phyloP scores from a whole-genome alignment of 2,888 invertebrate genomes.

The Sepioteuthis lessoniana region DNA sequence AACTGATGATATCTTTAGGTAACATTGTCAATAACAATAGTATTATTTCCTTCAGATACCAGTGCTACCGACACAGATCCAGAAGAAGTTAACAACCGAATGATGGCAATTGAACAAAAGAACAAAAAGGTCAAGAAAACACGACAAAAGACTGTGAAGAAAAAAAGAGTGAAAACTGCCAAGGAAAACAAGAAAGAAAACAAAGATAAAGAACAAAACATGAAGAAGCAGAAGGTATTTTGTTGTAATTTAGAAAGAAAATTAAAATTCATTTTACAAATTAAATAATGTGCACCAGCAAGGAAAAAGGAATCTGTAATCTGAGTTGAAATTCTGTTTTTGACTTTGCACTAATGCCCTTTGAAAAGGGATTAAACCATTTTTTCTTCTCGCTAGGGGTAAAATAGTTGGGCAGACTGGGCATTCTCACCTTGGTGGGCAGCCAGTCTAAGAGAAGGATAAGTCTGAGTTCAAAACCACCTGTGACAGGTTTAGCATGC shows the following conservation, averaged over 20 bases:
- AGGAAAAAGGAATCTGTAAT: too few species aligned
- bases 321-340: too few species aligned
- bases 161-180: slow-evolving; percentile 60
- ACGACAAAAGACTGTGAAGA: slow-evolving; percentile 51
- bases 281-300: too few species aligned
- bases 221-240: slow-evolving; percentile 72
- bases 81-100: slow-evolving; percentile 70
- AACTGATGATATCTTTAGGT: neutral
- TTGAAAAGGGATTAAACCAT: too few species aligned
- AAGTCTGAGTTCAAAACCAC: too few species aligned
- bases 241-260: neutral
- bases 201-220: slow-evolving; percentile 57
- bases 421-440: too few species aligned
- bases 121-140: slow-evolving; percentile 49
- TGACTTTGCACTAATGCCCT: neutral
- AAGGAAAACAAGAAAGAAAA: slow-evolving; percentile 57
- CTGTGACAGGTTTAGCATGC: too few species aligned
- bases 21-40: neutral
- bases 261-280: too few species aligned
- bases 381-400: too few species aligned
- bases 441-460: too few species aligned
- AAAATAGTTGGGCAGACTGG: too few species aligned
- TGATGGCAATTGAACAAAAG: slow-evolving; percentile 55
- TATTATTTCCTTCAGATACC: slow-evolving; percentile 62
- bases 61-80: slow-evolving; percentile 75